A percentile compares a stretch with the other conserved stretches of the same genome.
These are phyloP conservation scores for Urocolius indicus DNA, from an alignment of 2,113 vertebrate genomes.

Conservation along the genomic window DNA sequence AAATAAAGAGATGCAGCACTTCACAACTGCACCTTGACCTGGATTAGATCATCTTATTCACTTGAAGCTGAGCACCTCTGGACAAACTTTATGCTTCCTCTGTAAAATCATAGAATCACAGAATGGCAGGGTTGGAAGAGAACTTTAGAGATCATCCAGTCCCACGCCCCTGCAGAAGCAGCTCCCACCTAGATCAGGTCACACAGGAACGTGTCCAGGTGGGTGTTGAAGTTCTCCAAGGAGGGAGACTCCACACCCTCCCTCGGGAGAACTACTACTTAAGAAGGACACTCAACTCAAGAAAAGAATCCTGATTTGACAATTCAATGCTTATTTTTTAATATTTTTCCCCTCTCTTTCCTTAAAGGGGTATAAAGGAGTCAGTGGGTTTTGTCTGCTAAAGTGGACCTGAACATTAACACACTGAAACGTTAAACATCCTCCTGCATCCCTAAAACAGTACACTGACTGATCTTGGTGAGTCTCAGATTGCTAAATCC, in stretches of 20 bases:
- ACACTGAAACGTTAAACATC: background rate
- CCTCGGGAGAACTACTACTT: background rate
- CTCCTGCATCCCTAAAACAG: background rate
- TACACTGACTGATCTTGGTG: background rate
- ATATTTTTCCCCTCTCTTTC: background rate
- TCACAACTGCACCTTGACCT: background rate
- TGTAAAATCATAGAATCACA: background rate
- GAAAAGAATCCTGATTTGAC: background rate
- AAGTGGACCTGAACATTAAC: background rate
- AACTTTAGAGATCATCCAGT: too few relatives aligned
- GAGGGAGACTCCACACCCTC: too few relatives aligned
- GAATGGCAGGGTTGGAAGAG: too few relatives aligned
- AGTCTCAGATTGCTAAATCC: background rate
- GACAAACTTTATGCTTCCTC: background rate
- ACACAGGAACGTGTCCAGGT: too few relatives aligned
- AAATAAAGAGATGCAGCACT: background rate
- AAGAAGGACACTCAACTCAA: background rate
- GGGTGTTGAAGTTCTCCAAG: too few relatives aligned
- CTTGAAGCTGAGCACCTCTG: background rate
- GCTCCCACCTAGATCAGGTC: too few relatives aligned
- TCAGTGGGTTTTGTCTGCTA: background rate
- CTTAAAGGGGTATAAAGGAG: background rate
- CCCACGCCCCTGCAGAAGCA: too few relatives aligned
- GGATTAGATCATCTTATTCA: background rate
- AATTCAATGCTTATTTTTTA: background rate